Evolutionary conservation across 2,797 vertebrate genomes (phyloP).

Genomic region (Pseudochaenichthys georgianus): DNA sequence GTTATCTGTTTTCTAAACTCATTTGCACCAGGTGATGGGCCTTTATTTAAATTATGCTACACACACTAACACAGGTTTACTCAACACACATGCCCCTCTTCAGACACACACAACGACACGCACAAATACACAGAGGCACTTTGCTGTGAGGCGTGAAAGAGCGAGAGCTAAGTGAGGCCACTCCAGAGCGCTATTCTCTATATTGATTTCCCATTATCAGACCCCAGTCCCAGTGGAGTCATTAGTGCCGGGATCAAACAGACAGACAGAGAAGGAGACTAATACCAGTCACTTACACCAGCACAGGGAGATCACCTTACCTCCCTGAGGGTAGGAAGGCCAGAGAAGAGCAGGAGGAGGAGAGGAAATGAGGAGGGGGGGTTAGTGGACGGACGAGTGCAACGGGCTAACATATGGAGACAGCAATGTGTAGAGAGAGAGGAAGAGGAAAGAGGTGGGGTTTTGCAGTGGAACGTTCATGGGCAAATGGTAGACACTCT

Average conservation of each 20-base stretch:
- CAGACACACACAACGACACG: slow-evolving; percentile 29
- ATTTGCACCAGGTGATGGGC: background rate
- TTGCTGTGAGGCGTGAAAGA: slow-evolving; percentile 83
- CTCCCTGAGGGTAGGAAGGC: slow-evolving; percentile 78
- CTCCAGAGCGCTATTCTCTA: slow-evolving; percentile 80
- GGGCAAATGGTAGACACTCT: slow-evolving; percentile 66
- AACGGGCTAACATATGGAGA: slow-evolving; percentile 77
- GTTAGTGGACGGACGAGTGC: slow-evolving; percentile 68
- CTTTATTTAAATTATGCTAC: slow-evolving; percentile 27
- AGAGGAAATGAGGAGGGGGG: slow-evolving; percentile 68
- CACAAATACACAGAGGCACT: slow-evolving; percentile 70
- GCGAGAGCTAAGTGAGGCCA: slow-evolving; percentile 81
- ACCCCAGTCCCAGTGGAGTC: slow-evolving; percentile 81
- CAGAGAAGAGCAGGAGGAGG: slow-evolving; percentile 68
- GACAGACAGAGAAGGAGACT: slow-evolving; percentile 84
- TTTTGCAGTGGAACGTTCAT: slow-evolving; percentile 71
- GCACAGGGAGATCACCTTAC: slow-evolving; percentile 80
- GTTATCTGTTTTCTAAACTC: background rate
- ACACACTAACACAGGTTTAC: slow-evolving; percentile 17
- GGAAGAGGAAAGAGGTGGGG: slow-evolving; percentile 70
- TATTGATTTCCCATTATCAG: slow-evolving; percentile 87
- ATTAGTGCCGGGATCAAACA: slow-evolving; percentile 84
- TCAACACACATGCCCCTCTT: background rate
- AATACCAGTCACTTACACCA: slow-evolving; percentile 84
- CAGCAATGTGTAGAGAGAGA: slow-evolving; percentile 62